phyloP scores from a whole-genome alignment of 2,113 vertebrate genomes.

The Probosciger aterrimus region DNA sequence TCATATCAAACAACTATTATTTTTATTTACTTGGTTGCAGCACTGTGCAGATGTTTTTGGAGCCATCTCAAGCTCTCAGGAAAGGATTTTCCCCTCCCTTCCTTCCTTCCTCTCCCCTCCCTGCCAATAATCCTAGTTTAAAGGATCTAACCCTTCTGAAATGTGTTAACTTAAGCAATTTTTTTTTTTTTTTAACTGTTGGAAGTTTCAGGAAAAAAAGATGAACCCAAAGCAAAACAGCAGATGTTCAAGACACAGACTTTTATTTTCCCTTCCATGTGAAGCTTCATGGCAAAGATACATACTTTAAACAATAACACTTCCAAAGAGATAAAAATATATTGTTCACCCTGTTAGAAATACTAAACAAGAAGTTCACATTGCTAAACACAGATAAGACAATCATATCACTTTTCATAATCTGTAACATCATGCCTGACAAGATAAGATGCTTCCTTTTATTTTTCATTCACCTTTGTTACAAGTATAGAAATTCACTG shows the following conservation, averaged over 20 bases:
- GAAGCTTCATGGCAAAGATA: constrained; percentile 34
- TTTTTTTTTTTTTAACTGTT: constrained; percentile 9
- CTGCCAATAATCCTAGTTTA: constrained; percentile 27
- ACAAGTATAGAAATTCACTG: neutral
- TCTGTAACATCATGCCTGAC: neutral
- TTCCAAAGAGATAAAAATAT: constrained; percentile 32
- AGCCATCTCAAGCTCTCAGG: constrained; percentile 23
- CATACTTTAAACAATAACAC: constrained; percentile 38
- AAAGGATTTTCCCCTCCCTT: constrained; percentile 56
- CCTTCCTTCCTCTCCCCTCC: constrained; percentile 47
- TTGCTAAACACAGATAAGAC: neutral
- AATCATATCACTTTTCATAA: neutral
- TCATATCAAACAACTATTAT: neutral
- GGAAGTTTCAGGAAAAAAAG: constrained; percentile 42
- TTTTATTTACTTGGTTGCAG: constrained; percentile 35
- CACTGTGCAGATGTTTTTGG: neutral
- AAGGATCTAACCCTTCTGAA: constrained; percentile 50
- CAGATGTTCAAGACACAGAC: constrained; percentile 43
- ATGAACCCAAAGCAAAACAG: constrained; percentile 40
- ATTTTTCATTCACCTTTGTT: neutral
- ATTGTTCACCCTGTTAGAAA: neutral
- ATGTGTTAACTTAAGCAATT: constrained; percentile 47
- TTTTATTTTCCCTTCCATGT: constrained; percentile 37
- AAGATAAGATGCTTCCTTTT: constrained; percentile 30
- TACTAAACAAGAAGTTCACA: neutral